These are phyloP conservation scores for Synanthedon andrenaeformis DNA, from an alignment of 2,888 invertebrate genomes.

Conservation along the genomic window DNA sequence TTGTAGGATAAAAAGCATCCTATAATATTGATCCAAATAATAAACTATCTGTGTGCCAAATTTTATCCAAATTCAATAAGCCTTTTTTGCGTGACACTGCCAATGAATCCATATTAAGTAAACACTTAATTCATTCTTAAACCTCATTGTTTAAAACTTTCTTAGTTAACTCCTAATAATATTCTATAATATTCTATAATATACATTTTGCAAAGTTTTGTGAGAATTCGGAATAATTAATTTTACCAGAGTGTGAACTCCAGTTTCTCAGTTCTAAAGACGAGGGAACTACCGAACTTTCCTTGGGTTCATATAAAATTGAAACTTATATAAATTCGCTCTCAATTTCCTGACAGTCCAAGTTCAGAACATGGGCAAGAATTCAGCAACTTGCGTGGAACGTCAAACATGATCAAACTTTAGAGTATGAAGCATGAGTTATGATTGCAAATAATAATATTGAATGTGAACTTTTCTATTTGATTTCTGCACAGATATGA, in stretches of 20 bases:
- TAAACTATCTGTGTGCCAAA: no score
- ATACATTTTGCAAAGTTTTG: background rate
- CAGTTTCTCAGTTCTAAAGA: background rate
- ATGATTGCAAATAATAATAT: slow-evolving; percentile 18
- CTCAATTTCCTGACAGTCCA: background rate
- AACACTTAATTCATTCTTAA: no score
- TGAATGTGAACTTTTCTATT: slow-evolving; percentile 10
- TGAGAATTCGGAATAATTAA: background rate
- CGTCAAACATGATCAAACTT: slow-evolving; percentile 26
- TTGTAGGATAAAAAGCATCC: no score
- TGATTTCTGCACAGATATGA: background rate
- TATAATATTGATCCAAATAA: no score
- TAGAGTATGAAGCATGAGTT: slow-evolving; percentile 13
- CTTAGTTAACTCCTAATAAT: no score
- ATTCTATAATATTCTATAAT: no score
- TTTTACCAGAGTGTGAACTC: background rate
- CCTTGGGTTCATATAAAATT: background rate
- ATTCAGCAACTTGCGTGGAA: slow-evolving; percentile 12
- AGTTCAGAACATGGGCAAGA: slow-evolving; percentile 1
- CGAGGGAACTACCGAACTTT: background rate
- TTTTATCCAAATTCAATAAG: no score
- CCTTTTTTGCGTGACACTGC: no score
- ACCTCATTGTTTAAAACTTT: no score
- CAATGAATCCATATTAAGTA: no score
- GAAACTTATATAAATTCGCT: background rate